Conservation (phyloP, 2,797 vertebrate genomes). For the Mallotus villosus region DNA sequence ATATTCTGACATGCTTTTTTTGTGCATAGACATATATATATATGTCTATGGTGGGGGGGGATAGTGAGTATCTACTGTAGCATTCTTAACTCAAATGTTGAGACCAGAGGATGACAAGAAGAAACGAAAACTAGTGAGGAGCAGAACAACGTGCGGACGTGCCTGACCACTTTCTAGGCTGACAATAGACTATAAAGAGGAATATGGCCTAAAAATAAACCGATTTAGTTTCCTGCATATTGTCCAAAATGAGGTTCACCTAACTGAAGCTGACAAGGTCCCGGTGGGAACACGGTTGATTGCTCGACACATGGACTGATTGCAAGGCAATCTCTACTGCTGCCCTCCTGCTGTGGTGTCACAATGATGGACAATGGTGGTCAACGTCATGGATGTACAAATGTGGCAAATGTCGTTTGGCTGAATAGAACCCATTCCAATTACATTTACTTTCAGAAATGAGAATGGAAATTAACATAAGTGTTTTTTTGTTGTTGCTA, state of each 20-base stretch:
- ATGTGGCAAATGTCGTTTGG: conserved; percentile 34
- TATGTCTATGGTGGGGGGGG: background rate
- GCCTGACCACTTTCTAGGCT: conserved; percentile 45
- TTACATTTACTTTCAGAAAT: background rate
- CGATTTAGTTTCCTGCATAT: conserved; percentile 10
- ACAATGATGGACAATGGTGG: conserved; percentile 53
- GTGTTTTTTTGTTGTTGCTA: background rate
- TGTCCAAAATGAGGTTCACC: conserved; percentile 43
- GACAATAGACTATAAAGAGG: conserved; percentile 21
- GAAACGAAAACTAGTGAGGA: conserved; percentile 2
- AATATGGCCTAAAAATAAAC: conserved; percentile 14
- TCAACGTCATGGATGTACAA: conserved; percentile 45
- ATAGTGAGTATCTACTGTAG: conserved; percentile 19
- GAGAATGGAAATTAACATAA: background rate
- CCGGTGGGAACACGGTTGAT: conserved; percentile 53
- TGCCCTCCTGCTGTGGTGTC: conserved; percentile 49
- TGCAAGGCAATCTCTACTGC: conserved; percentile 50
- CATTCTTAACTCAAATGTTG: conserved; percentile 19
- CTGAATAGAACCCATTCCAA: conserved; percentile 33
- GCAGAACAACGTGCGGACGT: conserved; percentile 40
- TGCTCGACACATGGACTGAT: conserved; percentile 63
- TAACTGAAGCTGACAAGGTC: conserved; percentile 54
- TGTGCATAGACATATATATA: too few relatives aligned
- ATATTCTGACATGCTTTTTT: background rate
- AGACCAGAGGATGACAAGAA: conserved; percentile 32